Conservation (phyloP, 1,140 invertebrate species). For the Notospermus geniculatus region DNA sequence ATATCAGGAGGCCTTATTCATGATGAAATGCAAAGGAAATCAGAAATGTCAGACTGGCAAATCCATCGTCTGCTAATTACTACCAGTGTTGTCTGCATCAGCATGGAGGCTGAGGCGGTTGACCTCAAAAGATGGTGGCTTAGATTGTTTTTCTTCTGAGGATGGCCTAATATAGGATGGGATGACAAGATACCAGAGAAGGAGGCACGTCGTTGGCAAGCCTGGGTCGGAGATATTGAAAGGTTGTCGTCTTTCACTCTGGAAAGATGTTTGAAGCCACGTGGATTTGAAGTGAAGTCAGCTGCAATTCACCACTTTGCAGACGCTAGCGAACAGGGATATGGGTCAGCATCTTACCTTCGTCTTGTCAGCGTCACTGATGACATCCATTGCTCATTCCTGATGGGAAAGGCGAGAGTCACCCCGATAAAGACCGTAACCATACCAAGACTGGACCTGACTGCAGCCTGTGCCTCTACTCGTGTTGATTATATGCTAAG, state of each 20-base stretch:
- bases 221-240: background rate
- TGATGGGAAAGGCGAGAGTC: conserved; percentile 40
- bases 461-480: conserved; percentile 48
- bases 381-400: conserved; percentile 23
- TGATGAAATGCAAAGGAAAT: too few relatives aligned
- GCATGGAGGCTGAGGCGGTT: too few relatives aligned
- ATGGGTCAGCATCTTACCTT: conserved; percentile 26
- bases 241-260: background rate
- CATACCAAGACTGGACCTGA: conserved; percentile 53
- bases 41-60: too few relatives aligned
- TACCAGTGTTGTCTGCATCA: too few relatives aligned
- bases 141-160: too few relatives aligned
- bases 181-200: conserved; percentile 6
- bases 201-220: background rate
- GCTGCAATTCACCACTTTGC: conserved; percentile 25
- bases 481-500: conserved; percentile 26
- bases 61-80: too few relatives aligned
- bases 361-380: conserved; percentile 12
- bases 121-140: too few relatives aligned
- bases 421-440: conserved; percentile 41
- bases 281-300: background rate
- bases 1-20: too few relatives aligned
- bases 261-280: conserved; percentile 9
- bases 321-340: conserved; percentile 24
- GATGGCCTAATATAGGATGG: too few relatives aligned